Evolutionary conservation across 2,797 vertebrate species (phyloP).

Genomic region (Bradypodion pumilum): DNA sequence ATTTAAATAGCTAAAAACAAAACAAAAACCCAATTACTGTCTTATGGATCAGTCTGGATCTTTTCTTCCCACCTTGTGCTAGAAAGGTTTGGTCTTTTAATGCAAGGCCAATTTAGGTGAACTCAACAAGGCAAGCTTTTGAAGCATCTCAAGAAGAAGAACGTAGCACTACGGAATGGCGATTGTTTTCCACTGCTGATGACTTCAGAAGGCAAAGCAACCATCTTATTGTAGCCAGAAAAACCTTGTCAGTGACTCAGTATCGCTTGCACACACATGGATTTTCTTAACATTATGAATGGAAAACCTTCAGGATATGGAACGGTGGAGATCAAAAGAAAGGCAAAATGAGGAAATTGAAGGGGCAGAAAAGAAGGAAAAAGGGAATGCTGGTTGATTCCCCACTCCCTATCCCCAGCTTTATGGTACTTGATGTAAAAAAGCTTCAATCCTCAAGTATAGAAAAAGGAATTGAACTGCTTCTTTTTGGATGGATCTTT

Average conservation of each 20-base stretch:
- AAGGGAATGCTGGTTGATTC: background rate
- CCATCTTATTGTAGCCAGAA: background rate
- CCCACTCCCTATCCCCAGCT: background rate
- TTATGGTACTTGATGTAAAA: slow-evolving; percentile 17
- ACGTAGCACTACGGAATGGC: background rate
- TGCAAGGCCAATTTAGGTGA: background rate
- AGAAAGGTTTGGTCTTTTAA: background rate
- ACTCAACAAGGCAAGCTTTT: background rate
- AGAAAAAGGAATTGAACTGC: slow-evolving; percentile 79
- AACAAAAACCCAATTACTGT: background rate
- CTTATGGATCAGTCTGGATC: too few relatives aligned
- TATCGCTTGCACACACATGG: background rate
- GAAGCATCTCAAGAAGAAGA: background rate
- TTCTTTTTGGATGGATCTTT: slow-evolving; percentile 85
- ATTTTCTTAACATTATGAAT: background rate
- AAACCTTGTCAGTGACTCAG: slow-evolving; percentile 6
- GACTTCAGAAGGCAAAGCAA: background rate
- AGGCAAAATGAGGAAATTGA: background rate
- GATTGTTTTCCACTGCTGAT: background rate
- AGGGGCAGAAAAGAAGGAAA: slow-evolving; percentile 1
- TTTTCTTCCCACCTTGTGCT: background rate
- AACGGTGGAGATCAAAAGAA: slow-evolving; percentile 1
- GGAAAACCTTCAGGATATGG: slow-evolving; percentile 5
- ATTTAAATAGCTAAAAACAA: too few relatives aligned
- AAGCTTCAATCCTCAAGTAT: slow-evolving; percentile 65